phyloP scores from a whole-genome alignment of 1,140 invertebrate genomes.

The Drosophila nikananu region DNA sequence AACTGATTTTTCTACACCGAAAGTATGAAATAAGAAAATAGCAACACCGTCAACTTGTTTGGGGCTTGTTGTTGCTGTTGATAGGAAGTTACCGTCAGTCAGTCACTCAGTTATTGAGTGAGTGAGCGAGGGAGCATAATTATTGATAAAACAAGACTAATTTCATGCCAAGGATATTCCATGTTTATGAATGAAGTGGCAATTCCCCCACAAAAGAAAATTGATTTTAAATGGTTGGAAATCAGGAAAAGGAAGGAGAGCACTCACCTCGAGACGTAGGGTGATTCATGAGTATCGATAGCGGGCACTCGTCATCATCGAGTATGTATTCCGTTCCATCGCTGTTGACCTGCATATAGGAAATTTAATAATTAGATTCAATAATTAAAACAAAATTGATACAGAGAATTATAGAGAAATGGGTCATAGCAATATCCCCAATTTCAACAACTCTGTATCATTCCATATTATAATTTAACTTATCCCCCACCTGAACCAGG shows the following conservation, averaged over 20 bases:
- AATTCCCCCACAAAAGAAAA: slow-evolving; percentile 37
- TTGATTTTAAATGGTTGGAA: slow-evolving; percentile 69
- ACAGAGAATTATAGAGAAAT: background rate
- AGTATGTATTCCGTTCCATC: slow-evolving; percentile 95
- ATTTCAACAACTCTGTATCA: background rate
- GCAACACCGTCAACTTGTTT: slow-evolving; percentile 54
- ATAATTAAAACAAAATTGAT: background rate
- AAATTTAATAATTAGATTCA: background rate
- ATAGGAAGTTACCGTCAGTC: slow-evolving; percentile 32
- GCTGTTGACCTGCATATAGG: slow-evolving; percentile 88
- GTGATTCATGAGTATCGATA: slow-evolving; percentile 97
- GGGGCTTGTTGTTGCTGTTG: slow-evolving; percentile 42
- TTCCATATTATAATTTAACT: background rate
- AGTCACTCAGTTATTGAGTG: slow-evolving; percentile 22
- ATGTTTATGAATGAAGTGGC: slow-evolving; percentile 72
- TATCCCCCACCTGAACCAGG: slow-evolving; percentile 93
- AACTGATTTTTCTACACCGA: slow-evolving; percentile 47
- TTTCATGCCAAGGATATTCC: slow-evolving; percentile 52
- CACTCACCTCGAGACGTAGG: slow-evolving; percentile 92
- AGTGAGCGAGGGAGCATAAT: slow-evolving; percentile 62
- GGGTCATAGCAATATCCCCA: background rate
- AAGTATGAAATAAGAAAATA: slow-evolving; percentile 64
- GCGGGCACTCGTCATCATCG: slow-evolving; percentile 98
- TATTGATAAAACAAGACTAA: slow-evolving; percentile 84
- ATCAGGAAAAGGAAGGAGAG: slow-evolving; percentile 37